phyloP scores from a whole-genome alignment of 2,888 invertebrate genomes.

The Seira sanloemensis region DNA sequence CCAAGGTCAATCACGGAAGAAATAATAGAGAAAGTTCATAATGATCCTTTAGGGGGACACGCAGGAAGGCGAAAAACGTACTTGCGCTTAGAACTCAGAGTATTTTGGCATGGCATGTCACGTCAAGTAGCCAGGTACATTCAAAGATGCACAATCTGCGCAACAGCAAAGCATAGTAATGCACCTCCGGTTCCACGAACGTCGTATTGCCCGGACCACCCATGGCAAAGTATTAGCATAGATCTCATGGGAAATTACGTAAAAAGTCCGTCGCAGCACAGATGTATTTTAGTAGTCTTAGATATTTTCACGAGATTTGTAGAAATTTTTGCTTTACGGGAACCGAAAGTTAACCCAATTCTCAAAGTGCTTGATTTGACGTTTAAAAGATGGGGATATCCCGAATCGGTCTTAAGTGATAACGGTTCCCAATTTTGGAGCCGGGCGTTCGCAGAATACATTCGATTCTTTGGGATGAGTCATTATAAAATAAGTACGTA shows the following conservation, averaged over 20 bases:
- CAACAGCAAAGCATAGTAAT: conserved; percentile 27
- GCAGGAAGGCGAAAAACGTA: conserved; percentile 50
- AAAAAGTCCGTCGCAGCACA: neutral
- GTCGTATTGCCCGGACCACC: neutral
- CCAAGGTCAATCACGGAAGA: conserved; percentile 21
- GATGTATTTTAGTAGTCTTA: conserved; percentile 47
- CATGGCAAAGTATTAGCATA: conserved; percentile 9
- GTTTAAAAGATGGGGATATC: conserved; percentile 41
- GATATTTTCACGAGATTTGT: conserved; percentile 52
- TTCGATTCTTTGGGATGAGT: conserved; percentile 31
- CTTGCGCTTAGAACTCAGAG: conserved; percentile 32
- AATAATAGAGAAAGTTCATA: conserved; percentile 51
- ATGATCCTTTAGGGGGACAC: conserved; percentile 34
- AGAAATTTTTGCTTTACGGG: conserved; percentile 45
- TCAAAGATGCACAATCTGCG: conserved; percentile 38
- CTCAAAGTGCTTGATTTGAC: conserved; percentile 22
- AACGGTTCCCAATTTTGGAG: conserved; percentile 47
- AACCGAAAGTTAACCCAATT: conserved; percentile 24
- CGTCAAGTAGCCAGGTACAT: conserved; percentile 37
- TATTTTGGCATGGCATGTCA: conserved; percentile 41
- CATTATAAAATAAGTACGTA: conserved; percentile 38
- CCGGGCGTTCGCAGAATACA: conserved; percentile 29
- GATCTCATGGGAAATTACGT: conserved; percentile 65
- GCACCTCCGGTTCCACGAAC: conserved; percentile 4
- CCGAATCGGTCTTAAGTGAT: conserved; percentile 37